Base-by-base conservation (phyloP, 2,113 vertebrate species). In the Crocuta crocuta region DNA sequence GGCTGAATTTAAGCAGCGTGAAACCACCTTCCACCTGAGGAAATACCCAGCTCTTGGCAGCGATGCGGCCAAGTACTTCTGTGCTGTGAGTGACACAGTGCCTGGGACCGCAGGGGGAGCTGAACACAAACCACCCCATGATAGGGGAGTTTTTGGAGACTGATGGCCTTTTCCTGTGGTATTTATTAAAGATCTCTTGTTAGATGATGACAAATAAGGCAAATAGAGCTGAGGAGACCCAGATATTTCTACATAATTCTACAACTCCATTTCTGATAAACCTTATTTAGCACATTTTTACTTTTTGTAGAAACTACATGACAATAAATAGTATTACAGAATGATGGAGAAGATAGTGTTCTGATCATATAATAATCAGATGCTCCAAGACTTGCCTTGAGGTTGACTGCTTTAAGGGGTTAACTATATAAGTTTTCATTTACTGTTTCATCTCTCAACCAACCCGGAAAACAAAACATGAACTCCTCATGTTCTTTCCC, bases 21-120 rank as follows among this genome's bases (percentile, higher is more conserved):
- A 96, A n/a, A 66, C 74, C 26, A 92, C 97, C 63, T 97, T 96
- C 61, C 63, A 93, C 81, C 45, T 96, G 84, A 89, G 23, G 65
- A 97, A 97, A 73, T 65, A 6, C 31, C 24, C 26, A n/a, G 71
- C 76, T 23, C 50, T 53, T 11, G 63, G 31, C 82, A 92, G 53
- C 7, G 83, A 95, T 23, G 21, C 43, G 1, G 89, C 89, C 19
- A 35, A n/a, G n/a, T 95, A 81, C 74, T 95, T 95, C 35, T 95
- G 89, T 65, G 74, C 63, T 61, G 2, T 4, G 33, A 21, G 53
- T 74, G 53, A 1, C 95, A 95, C 89, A 81, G 74, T 80, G 94
- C 63, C 21, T 23, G 11, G n/a, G 66, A 53, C 66, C 31, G 71
- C 33, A 84, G 39, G 45, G 43, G 82, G 74, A 90, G 95, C 93